Evolutionary conservation across 1,140 invertebrate genomes (phyloP).

Genomic region (Neotoxoptera formosana): DNA sequence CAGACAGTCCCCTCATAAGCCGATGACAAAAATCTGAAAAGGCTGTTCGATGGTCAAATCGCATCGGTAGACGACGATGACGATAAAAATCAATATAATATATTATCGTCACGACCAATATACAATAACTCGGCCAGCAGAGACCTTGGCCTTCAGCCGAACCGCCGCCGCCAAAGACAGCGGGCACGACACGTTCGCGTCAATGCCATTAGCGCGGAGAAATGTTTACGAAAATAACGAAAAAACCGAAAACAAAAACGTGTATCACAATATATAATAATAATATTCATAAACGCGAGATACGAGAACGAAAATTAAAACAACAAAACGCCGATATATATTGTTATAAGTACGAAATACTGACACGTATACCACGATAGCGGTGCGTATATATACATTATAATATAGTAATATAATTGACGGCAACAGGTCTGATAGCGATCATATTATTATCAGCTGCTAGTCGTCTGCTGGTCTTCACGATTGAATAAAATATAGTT

Average conservation of each 20-base stretch:
- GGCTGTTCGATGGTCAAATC: not conserved
- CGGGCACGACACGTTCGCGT: not conserved
- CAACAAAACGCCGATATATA: constrained; percentile 10
- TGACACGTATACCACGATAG: constrained; percentile 2
- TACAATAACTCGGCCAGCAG: not conserved
- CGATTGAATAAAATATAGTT: not conserved
- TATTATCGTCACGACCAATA: not conserved
- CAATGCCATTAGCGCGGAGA: not conserved
- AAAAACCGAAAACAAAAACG: constrained; percentile 25
- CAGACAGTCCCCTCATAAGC: not conserved
- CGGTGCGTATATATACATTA: not conserved
- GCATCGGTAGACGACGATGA: not conserved
- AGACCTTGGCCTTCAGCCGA: constrained; percentile 17
- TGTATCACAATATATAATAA: not conserved
- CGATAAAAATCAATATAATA: not conserved
- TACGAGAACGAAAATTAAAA: not conserved
- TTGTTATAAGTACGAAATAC: not conserved
- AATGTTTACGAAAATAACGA: constrained; percentile 15
- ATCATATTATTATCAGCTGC: not conserved
- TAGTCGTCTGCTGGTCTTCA: not conserved
- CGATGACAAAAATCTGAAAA: not conserved
- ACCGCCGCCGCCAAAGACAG: not conserved
- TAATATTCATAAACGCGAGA: not conserved
- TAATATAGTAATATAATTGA: not conserved
- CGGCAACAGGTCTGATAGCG: not conserved